Evolutionary conservation across 2,888 invertebrate genomes (phyloP).

Genomic region (Acholoe squamosa): DNA sequence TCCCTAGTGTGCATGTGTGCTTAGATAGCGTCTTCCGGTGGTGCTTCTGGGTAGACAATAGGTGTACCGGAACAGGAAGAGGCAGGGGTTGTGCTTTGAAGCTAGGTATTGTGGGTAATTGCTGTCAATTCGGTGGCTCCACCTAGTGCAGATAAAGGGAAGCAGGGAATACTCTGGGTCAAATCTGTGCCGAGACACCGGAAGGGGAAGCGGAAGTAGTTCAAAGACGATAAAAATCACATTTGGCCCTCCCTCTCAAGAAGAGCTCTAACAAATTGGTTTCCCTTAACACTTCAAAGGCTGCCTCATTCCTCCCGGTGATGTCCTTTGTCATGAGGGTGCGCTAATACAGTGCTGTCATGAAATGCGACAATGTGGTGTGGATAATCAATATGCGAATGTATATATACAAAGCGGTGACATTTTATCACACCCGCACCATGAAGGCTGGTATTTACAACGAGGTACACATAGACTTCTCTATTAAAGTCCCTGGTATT

Average conservation of each 20-base stretch:
- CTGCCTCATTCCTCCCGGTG: neutral
- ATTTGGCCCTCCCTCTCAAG: neutral
- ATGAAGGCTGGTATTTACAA: too few species aligned
- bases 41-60: neutral
- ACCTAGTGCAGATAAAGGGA: neutral
- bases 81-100: neutral
- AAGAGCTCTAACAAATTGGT: slow-evolving; percentile 25
- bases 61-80: neutral
- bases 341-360: too few species aligned
- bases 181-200: slow-evolving; percentile 27
- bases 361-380: too few species aligned
- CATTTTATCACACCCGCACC: too few species aligned
- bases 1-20: neutral
- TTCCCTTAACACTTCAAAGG: neutral
- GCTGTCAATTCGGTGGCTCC: slow-evolving; percentile 7
- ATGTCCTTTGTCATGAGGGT: too few species aligned
- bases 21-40: slow-evolving; percentile 33
- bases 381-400: too few species aligned
- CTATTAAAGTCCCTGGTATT: too few species aligned
- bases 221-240: slow-evolving; percentile 39
- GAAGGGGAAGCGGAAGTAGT: neutral
- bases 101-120: slow-evolving; percentile 18
- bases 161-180: neutral
- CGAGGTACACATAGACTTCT: too few species aligned
- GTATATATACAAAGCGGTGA: too few species aligned